phyloP scores from a whole-genome alignment of 2,113 vertebrate species.

The Dipodomys spectabilis region DNA sequence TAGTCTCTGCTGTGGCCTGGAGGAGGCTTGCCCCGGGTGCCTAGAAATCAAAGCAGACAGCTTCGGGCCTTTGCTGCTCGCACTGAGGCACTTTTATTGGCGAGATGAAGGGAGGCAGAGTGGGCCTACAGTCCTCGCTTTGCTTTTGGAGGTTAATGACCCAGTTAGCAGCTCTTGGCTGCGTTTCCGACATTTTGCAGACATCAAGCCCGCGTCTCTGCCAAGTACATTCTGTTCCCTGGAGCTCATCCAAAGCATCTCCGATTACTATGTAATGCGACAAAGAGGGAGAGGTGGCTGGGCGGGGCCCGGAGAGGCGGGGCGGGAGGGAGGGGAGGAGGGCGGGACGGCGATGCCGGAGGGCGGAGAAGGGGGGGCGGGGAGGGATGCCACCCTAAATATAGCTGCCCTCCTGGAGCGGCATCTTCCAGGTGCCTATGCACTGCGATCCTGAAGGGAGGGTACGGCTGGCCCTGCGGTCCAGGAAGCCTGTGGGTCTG shows the following conservation, averaged over 20 bases:
- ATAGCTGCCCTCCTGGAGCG: constrained; percentile 77
- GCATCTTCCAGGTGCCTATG: constrained; percentile 80
- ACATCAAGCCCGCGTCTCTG: constrained; percentile 89
- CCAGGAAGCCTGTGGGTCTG: not conserved
- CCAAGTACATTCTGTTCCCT: constrained; percentile 93
- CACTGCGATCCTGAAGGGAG: constrained; percentile 74
- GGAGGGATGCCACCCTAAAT: constrained; percentile 77
- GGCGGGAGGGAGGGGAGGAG: constrained; percentile 68
- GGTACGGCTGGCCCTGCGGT: constrained; percentile 50
- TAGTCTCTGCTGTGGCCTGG: constrained; percentile 15
- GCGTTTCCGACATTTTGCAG: constrained; percentile 92
- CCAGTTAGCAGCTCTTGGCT: constrained; percentile 93
- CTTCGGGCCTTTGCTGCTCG: constrained; percentile 81
- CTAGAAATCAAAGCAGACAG: constrained; percentile 85
- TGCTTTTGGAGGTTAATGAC: constrained; percentile 92
- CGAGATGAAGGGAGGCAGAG: constrained; percentile 87
- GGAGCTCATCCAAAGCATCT: constrained; percentile 90
- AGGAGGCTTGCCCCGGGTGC: constrained; percentile 79
- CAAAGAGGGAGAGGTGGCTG: constrained; percentile 88
- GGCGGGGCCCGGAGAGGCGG: constrained; percentile 80
- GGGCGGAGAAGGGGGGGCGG: not conserved
- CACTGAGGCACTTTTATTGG: constrained; percentile 87
- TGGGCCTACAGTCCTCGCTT: constrained; percentile 86
- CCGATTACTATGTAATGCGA: constrained; percentile 91
- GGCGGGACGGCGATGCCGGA: constrained; percentile 6